phyloP scores from a whole-genome alignment of 2,113 vertebrate genomes.

The Oxyura jamaicensis region DNA sequence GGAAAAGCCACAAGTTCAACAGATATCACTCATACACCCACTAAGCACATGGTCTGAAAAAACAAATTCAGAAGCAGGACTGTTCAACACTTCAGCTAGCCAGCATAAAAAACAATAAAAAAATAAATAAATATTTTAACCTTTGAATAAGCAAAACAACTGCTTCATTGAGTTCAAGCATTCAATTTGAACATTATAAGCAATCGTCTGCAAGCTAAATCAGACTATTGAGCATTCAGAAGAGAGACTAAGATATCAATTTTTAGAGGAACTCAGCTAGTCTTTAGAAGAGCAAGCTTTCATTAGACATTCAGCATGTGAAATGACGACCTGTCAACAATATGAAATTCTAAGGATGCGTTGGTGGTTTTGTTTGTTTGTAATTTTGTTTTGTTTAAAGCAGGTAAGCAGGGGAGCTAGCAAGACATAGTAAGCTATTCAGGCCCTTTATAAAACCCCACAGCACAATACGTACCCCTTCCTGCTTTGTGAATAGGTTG shows the following conservation, averaged over 20 bases:
- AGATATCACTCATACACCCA: conserved; percentile 13
- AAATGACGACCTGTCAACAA: neutral
- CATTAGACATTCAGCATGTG: neutral
- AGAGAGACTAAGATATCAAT: neutral
- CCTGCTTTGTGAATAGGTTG: conserved; percentile 85
- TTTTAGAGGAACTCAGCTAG: neutral
- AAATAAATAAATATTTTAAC: neutral
- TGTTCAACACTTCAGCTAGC: neutral
- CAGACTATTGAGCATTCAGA: too few species aligned
- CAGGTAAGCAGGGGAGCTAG: neutral
- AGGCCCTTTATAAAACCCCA: rapidly evolving
- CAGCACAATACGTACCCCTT: conserved; percentile 84
- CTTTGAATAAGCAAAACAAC: neutral
- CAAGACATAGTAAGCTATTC: neutral
- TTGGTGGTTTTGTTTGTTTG: too few species aligned
- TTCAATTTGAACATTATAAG: neutral
- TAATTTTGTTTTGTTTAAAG: neutral
- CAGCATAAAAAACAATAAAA: neutral
- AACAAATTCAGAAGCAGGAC: conserved; percentile 4
- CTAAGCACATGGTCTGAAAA: conserved; percentile 41
- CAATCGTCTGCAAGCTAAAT: neutral
- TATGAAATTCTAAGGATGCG: neutral
- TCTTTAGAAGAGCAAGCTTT: neutral
- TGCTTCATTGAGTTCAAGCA: neutral
- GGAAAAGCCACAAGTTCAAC: conserved; percentile 26